Evolutionary conservation across 2,113 vertebrate genomes (phyloP).

Genomic region (Lasiurus borealis): DNA sequence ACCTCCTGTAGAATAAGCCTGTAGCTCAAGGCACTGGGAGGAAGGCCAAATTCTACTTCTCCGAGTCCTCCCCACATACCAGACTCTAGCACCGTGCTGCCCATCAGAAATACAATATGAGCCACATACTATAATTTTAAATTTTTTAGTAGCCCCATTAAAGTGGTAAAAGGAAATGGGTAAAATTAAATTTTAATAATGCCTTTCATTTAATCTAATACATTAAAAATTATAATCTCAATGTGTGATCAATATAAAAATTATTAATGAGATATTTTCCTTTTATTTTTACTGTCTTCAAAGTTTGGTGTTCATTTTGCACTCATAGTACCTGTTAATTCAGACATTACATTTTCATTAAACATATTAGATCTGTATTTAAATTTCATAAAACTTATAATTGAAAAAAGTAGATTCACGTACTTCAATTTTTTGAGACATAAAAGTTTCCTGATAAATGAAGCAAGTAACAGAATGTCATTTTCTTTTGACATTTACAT

Average conservation of each 20-base stretch:
- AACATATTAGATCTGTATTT: neutral
- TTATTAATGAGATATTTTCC: neutral
- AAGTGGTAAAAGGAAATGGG: neutral
- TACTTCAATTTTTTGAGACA: neutral
- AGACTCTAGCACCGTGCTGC: too few species aligned
- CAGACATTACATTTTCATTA: conserved; percentile 18
- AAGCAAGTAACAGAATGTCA: neutral
- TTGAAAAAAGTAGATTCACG: conserved; percentile 1
- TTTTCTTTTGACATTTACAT: conserved; percentile 40
- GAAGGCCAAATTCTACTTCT: neutral
- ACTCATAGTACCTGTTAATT: neutral
- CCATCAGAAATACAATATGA: neutral
- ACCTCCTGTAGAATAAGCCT: neutral
- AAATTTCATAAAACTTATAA: too few species aligned
- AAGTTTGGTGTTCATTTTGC: neutral
- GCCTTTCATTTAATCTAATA: neutral
- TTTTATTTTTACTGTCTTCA: neutral
- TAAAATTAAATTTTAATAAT: conserved; percentile 29
- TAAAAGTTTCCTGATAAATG: neutral
- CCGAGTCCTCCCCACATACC: neutral
- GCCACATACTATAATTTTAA: neutral
- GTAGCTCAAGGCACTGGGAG: neutral
- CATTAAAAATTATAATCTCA: neutral
- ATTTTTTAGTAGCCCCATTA: neutral
- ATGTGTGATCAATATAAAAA: neutral